These are phyloP conservation scores for Drosophila silvestris DNA, from an alignment of 2,888 invertebrate genomes.

Conservation along the genomic window DNA sequence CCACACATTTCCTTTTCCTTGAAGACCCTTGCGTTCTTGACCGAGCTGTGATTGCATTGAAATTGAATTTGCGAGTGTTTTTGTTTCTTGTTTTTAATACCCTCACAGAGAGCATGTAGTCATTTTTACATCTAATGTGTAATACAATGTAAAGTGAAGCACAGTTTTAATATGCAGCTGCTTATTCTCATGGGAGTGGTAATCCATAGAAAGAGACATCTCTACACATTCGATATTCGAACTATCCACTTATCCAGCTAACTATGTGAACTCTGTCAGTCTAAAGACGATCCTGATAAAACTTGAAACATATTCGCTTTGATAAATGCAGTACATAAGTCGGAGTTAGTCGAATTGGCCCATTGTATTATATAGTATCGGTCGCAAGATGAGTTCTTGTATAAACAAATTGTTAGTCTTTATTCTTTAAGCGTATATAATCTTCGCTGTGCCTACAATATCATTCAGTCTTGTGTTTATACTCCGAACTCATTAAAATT, in stretches of 20 bases:
- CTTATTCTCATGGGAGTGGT: neutral
- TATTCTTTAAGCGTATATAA: neutral
- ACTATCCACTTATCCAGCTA: neutral
- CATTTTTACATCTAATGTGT: neutral
- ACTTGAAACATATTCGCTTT: neutral
- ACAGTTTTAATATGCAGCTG: neutral
- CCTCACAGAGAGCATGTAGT: neutral
- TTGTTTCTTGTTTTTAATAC: conserved; percentile 24
- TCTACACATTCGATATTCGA: neutral
- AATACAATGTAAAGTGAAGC: neutral
- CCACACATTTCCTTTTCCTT: conserved; percentile 28
- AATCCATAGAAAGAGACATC: neutral
- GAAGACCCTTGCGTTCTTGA: conserved; percentile 8
- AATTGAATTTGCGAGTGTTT: conserved; percentile 70
- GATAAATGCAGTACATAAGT: neutral
- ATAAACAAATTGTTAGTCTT: neutral
- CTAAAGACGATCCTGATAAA: neutral
- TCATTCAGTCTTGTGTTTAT: neutral
- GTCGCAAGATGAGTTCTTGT: neutral
- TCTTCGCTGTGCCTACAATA: conserved; percentile 1
- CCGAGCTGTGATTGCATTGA: conserved; percentile 64
- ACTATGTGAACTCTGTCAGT: neutral
- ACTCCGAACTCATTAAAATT: neutral
- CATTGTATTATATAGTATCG: neutral
- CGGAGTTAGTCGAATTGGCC: neutral